Percentiles rank a stretch among this genome's conserved stretches.
Conservation (phyloP, 30 jellyfish, hydroid and myxozoan genomes). For the Phacellophora camtschatica region DNA sequence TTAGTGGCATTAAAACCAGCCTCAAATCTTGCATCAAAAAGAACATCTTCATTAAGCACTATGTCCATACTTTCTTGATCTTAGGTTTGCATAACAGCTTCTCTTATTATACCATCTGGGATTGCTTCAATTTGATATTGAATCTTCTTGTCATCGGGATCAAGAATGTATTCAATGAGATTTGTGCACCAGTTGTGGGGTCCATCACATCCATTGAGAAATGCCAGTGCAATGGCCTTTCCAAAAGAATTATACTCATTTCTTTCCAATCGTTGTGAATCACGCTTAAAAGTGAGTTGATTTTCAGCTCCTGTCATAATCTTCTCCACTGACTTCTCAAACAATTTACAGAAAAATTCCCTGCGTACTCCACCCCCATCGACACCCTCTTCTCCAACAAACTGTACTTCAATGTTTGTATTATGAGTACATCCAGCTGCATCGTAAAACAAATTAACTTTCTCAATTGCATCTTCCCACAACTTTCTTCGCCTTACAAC, state of each 20-base stretch:
- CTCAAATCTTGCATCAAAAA: slow-evolving; percentile 1
- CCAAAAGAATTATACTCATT: background rate
- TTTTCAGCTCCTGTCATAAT: slow-evolving; percentile 6
- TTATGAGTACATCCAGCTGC: background rate
- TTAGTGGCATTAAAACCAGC: background rate
- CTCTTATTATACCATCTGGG: background rate
- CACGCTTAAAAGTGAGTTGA: slow-evolving; percentile 1
- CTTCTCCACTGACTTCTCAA: background rate
- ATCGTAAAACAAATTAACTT: background rate
- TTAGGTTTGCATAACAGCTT: background rate
- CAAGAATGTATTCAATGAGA: slow-evolving; percentile 1
- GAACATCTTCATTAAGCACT: background rate
- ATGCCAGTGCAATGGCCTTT: slow-evolving; percentile 1
- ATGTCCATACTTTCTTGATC: slow-evolving; percentile 16
- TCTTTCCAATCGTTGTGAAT: background rate
- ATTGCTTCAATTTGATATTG: background rate
- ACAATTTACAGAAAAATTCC: background rate
- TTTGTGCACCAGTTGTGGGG: slow-evolving; percentile 24
- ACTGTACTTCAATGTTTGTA: background rate
- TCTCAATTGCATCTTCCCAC: slow-evolving; percentile 25
- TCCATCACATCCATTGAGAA: slow-evolving; percentile 19
- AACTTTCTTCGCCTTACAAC: slow-evolving; percentile 4
- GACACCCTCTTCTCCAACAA: slow-evolving; percentile 24
- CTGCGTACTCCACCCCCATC: slow-evolving; percentile 24
- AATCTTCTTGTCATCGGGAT: slow-evolving; percentile 5